phyloP scores from a whole-genome alignment of 2,888 invertebrate genomes.

The Microdon myrmicae region DNA sequence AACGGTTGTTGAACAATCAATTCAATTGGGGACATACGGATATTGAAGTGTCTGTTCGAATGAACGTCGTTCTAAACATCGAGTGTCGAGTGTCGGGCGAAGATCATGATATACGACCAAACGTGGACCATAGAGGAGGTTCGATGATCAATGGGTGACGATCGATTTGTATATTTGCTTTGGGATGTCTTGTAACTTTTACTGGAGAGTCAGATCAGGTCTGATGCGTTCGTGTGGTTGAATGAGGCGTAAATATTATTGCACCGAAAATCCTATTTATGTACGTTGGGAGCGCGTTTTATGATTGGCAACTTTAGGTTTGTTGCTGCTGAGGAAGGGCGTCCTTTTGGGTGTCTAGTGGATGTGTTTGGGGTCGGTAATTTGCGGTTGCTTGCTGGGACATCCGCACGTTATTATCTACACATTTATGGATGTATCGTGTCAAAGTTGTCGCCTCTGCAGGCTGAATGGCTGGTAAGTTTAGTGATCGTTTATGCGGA shows the following conservation, averaged over 20 bases:
- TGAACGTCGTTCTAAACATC: conserved; percentile 44
- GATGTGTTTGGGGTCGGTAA: conserved; percentile 37
- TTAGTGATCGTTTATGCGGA: conserved; percentile 32
- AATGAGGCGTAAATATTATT: conserved; percentile 45
- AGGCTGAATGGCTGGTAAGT: not conserved
- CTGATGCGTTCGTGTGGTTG: conserved; percentile 38
- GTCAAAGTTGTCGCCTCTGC: conserved; percentile 34
- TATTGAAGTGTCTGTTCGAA: conserved; percentile 30
- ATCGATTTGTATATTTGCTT: conserved; percentile 43
- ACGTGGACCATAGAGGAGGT: no score
- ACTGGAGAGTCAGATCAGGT: conserved; percentile 18
- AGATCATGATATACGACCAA: no score
- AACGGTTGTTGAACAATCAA: conserved; percentile 43
- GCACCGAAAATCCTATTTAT: conserved; percentile 39
- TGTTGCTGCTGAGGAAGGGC: conserved; percentile 20
- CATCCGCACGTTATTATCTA: conserved; percentile 45
- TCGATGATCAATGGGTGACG: no score
- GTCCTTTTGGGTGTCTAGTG: conserved; percentile 15
- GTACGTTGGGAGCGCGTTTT: no score
- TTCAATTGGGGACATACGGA: conserved; percentile 18
- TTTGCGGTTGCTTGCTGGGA: no score
- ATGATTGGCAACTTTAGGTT: conserved; percentile 42
- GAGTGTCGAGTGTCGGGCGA: no score
- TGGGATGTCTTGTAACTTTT: conserved; percentile 23
- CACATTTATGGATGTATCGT: conserved; percentile 43